These are phyloP conservation scores for Pluvialis apricaria DNA, from an alignment of 2,113 vertebrate genomes.

Conservation along the genomic window DNA sequence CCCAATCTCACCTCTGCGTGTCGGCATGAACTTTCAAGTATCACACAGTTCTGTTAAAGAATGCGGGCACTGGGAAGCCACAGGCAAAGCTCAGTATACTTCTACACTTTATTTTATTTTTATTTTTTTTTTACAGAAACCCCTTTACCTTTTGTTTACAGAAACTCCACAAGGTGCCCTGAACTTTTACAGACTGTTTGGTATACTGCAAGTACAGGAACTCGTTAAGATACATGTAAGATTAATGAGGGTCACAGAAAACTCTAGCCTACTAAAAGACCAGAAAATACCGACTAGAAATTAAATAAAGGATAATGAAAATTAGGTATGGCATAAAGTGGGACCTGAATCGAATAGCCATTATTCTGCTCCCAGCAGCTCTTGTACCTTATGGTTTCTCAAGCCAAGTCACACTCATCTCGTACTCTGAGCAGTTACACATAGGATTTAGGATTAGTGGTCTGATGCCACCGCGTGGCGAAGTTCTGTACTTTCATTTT, in stretches of 20 bases:
- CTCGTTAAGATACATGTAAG: background rate
- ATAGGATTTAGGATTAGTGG: background rate
- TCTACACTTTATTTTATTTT: background rate
- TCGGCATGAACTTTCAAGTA: background rate
- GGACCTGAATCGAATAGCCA: background rate
- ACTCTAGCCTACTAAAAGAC: background rate
- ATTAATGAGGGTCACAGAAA: background rate
- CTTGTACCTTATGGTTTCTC: background rate
- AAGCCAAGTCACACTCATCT: background rate
- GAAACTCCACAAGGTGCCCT: background rate
- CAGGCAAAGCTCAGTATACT: background rate
- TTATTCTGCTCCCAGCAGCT: background rate
- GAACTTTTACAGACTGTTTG: background rate
- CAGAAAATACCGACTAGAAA: background rate
- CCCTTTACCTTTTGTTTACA: background rate
- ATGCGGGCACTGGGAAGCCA: background rate
- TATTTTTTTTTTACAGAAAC: too few species aligned
- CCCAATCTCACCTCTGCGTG: background rate
- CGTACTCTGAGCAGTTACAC: background rate
- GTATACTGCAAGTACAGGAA: background rate
- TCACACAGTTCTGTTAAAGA: background rate
- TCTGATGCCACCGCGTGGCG: conserved; percentile 54
- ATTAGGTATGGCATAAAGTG: background rate
- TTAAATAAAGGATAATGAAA: background rate
- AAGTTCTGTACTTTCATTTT: background rate